A percentile compares a stretch with the other conserved stretches of the same genome.
phyloP scores from a whole-genome alignment of 2,797 vertebrate genomes.

The Amniataba percoides region DNA sequence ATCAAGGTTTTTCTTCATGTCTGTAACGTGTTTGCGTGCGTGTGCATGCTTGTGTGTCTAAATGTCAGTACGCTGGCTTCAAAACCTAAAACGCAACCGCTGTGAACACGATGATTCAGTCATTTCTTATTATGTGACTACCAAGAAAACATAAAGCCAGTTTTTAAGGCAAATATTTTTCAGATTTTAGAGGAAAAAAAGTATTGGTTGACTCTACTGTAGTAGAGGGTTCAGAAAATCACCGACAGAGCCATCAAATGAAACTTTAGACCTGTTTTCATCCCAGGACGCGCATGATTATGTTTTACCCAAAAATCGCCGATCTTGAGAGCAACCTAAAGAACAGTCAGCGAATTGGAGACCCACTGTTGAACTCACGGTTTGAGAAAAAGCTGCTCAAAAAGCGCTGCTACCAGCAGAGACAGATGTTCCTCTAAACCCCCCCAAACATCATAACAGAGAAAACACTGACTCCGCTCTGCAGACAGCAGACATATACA shows the following conservation, averaged over 20 bases:
- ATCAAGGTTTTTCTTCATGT: conserved; percentile 49
- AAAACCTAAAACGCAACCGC: conserved; percentile 5
- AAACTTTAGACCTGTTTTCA: background rate
- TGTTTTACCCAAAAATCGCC: background rate
- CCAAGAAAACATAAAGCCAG: background rate
- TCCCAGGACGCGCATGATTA: background rate
- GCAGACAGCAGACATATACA: conserved; percentile 50
- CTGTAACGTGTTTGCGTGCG: background rate
- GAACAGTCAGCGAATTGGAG: background rate
- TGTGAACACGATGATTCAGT: conserved; percentile 22
- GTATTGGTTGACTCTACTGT: background rate
- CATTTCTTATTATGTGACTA: background rate
- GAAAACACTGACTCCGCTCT: conserved; percentile 3
- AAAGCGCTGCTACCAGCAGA: conserved; percentile 9
- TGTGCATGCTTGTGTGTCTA: conserved; percentile 9
- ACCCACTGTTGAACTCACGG: background rate
- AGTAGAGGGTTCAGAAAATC: background rate
- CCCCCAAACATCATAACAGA: conserved; percentile 1
- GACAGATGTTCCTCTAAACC: conserved; percentile 22
- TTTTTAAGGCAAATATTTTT: conserved; percentile 37
- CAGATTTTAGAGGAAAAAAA: conserved; percentile 10
- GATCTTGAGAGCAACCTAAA: background rate
- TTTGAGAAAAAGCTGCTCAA: background rate
- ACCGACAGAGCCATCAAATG: background rate
- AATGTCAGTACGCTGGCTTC: conserved; percentile 11